These are phyloP conservation scores for Paraplagusia blochii DNA, from an alignment of 2,113 vertebrate species.

Conservation along the genomic window DNA sequence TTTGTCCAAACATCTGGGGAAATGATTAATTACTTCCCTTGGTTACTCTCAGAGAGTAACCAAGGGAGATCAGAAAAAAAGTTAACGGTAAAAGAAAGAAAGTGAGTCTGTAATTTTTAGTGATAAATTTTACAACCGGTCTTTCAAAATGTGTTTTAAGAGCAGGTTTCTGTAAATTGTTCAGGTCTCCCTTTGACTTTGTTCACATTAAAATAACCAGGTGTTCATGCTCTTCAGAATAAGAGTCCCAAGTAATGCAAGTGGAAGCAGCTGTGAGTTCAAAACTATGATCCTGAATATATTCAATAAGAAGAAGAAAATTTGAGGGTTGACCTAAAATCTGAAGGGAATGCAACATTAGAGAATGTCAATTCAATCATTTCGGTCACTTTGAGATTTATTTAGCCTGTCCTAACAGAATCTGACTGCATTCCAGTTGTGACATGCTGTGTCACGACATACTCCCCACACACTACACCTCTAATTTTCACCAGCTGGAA, in stretches of 20 bases:
- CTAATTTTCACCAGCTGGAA: slow-evolving; percentile 64
- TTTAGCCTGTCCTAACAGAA: neutral
- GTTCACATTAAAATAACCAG: neutral
- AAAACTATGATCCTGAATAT: neutral
- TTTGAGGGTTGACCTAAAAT: neutral
- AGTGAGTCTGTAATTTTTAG: too few species aligned
- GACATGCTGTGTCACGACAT: slow-evolving; percentile 54
- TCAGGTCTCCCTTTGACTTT: too few species aligned
- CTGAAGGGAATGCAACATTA: neutral
- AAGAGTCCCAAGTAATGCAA: neutral
- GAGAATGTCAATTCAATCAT: slow-evolving; percentile 8
- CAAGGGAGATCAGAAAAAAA: too few species aligned
- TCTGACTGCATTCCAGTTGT: slow-evolving; percentile 57
- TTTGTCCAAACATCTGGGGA: too few species aligned
- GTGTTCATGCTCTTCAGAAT: slow-evolving; percentile 7
- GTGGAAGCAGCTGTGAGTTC: neutral
- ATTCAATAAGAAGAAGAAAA: neutral
- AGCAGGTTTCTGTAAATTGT: too few species aligned
- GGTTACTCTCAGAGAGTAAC: too few species aligned
- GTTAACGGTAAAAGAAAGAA: too few species aligned
- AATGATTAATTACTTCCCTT: too few species aligned
- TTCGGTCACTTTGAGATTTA: neutral
- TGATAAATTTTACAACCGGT: too few species aligned
- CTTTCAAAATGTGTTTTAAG: too few species aligned
- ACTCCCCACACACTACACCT: slow-evolving; percentile 36